Conservation (phyloP, 2,888 invertebrate species). For the Xestia sexstrigata region DNA sequence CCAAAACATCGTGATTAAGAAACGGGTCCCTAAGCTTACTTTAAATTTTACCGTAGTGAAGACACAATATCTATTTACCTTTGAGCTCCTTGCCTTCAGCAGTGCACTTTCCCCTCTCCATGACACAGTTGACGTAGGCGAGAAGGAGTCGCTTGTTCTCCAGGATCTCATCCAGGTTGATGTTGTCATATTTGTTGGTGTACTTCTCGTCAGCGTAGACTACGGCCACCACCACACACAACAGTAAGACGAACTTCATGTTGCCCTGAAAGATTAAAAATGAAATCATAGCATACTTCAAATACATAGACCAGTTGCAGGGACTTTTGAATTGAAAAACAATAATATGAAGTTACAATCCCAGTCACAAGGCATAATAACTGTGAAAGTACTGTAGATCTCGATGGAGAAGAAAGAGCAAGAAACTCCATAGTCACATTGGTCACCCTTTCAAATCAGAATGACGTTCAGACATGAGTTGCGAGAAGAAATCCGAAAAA, state of each 20-base stretch:
- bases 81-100: slow-evolving; percentile 93
- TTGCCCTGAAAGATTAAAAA: slow-evolving; percentile 67
- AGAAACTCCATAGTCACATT: not conserved
- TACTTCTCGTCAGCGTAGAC: slow-evolving; percentile 83
- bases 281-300: no score
- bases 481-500: not conserved
- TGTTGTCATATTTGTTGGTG: slow-evolving; percentile 93
- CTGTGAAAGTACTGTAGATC: not conserved
- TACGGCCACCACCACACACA: slow-evolving; percentile 71
- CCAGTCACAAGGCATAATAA: not conserved
- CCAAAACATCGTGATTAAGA: not conserved
- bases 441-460: not conserved
- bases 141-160: slow-evolving; percentile 92
- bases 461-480: not conserved
- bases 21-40: not conserved
- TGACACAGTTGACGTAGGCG: slow-evolving; percentile 92
- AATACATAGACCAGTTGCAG: not conserved
- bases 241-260: slow-evolving; percentile 72
- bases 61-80: slow-evolving; percentile 84
- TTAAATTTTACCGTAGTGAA: not conserved
- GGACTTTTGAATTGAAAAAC: not conserved
- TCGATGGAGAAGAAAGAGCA: not conserved
- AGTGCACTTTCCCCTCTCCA: slow-evolving; percentile 92
- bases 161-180: slow-evolving; percentile 92
- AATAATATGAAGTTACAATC: no score